Evolutionary conservation across 2,888 invertebrate genomes (phyloP).

Genomic region (Rotaria sp.): DNA sequence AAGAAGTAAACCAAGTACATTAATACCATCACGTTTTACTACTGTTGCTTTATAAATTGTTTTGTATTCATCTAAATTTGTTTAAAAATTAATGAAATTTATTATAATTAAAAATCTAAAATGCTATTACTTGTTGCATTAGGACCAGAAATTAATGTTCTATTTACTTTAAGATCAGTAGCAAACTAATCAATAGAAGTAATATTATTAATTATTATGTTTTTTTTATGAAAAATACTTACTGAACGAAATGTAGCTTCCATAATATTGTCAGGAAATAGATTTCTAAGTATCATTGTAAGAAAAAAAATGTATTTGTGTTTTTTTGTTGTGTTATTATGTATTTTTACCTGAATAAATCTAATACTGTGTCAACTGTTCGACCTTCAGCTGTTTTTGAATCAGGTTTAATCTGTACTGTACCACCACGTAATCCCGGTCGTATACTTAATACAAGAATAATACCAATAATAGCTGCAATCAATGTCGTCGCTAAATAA

Average conservation of each 20-base stretch:
- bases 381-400: not conserved
- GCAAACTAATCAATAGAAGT: not conserved
- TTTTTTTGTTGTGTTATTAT: not conserved
- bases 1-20: conserved; percentile 58
- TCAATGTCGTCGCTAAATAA: conserved; percentile 64
- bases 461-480: conserved; percentile 65
- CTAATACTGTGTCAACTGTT: conserved; percentile 34
- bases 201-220: not conserved
- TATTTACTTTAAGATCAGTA: not conserved
- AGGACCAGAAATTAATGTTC: not conserved
- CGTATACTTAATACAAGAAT: conserved; percentile 63
- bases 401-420: not conserved
- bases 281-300: conserved; percentile 25
- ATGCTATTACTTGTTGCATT: not conserved
- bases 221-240: not conserved
- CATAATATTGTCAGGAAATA: conserved; percentile 40
- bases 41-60: not conserved
- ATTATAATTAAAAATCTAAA: not conserved
- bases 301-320: not conserved
- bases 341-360: conserved; percentile 36
- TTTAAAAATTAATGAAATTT: too few relatives aligned
- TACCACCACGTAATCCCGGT: conserved; percentile 59
- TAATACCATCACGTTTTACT: conserved; percentile 59
- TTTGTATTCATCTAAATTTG: not conserved
- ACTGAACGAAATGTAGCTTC: conserved; percentile 36